These are phyloP conservation scores for Micromussa lordhowensis DNA, from an alignment of 92 coral and sea anemone genomes.

Conservation along the genomic window DNA sequence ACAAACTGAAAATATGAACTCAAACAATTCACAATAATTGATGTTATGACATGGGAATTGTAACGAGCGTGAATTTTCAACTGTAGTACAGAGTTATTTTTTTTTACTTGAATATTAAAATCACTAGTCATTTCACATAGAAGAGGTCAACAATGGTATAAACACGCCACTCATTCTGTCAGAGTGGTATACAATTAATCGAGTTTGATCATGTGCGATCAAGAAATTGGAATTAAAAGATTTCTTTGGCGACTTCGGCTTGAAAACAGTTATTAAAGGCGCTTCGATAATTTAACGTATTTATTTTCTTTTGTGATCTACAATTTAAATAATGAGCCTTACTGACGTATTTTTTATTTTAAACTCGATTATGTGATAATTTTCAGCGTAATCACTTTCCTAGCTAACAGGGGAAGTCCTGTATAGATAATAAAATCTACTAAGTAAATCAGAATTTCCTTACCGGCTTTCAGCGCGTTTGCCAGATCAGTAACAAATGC, in stretches of 20 bases:
- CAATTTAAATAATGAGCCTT: neutral
- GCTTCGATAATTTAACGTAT: neutral
- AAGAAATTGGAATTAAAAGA: neutral
- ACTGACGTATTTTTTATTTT: neutral
- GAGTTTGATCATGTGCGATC: neutral
- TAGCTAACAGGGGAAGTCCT: neutral
- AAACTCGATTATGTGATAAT: neutral
- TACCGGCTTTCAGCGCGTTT: neutral
- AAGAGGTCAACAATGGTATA: neutral
- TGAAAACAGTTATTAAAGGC: neutral
- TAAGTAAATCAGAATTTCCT: neutral
- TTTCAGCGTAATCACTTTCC: neutral
- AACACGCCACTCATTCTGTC: neutral
- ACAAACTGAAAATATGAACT: neutral
- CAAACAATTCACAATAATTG: neutral
- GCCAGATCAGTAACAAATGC: neutral
- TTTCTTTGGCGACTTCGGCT: neutral
- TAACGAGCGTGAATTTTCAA: neutral
- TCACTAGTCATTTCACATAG: neutral
- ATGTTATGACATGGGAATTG: neutral
- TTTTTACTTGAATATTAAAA: neutral
- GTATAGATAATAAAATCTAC: neutral
- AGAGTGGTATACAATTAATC: neutral
- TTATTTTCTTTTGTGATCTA: neutral
- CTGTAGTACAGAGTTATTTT: neutral